These are phyloP conservation scores for Ptilonorhynchus violaceus DNA, from an alignment of 2,113 vertebrate species.

Conservation along the genomic window DNA sequence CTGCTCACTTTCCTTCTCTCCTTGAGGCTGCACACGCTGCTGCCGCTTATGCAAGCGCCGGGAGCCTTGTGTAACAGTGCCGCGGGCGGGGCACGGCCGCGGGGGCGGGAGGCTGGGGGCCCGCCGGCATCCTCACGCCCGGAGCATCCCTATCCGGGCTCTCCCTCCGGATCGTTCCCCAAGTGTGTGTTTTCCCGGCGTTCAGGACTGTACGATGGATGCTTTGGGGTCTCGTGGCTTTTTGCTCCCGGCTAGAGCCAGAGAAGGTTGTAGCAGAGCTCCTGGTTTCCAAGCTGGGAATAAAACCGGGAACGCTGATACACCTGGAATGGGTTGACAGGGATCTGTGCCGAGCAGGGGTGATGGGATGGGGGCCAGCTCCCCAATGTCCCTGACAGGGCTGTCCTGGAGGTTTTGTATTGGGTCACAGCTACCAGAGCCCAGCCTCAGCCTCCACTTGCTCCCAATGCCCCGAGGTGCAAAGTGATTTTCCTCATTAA, in stretches of 20 bases:
- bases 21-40: background rate
- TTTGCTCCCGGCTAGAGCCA: background rate
- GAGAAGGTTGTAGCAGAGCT: background rate
- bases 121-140: background rate
- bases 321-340: fast-evolving
- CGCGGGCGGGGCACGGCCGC: background rate
- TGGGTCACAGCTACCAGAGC: background rate
- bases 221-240: background rate
- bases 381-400: fast-evolving
- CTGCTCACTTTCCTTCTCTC: background rate
- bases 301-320: background rate
- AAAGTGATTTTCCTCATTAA: background rate
- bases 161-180: fast-evolving
- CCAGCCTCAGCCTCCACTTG: background rate
- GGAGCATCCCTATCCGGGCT: background rate
- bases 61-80: conserved; percentile 22
- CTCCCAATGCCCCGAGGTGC: fast-evolving
- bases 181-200: fast-evolving
- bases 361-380: background rate
- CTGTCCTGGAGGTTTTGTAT: background rate
- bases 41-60: background rate
- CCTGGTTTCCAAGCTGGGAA: background rate
- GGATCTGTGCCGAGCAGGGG: background rate
- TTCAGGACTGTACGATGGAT: background rate
- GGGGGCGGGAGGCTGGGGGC: background rate